Evolutionary conservation across 2,888 invertebrate species (phyloP), one percentile per base, ranked within the genome.

Genomic region (Leptogaster cylindrica): DNA sequence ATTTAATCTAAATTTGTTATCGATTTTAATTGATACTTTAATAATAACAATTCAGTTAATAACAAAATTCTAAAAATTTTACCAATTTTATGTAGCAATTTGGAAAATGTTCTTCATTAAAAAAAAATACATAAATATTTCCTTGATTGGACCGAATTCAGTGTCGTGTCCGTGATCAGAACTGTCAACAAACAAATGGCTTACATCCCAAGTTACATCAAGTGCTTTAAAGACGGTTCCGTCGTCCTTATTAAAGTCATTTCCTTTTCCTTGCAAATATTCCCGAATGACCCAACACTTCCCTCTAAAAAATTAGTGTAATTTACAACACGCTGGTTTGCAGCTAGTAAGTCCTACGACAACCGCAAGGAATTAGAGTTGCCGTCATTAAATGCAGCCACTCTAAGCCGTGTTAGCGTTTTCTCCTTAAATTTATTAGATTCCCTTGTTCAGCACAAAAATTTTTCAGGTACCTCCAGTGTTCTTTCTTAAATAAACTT

Each of bases 241-340:
- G 46, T 10, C 14, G 10, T 23, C 10, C 6, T 18, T 44, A 18
- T n/a, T 25, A 46, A 5, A 46, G 25, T 46, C 12, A 8, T 3
- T n/a, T n/a, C 55, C 7, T 39, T n/a, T 55, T 39, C 55, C 6
- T 36, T 3, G 36, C 1, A 12, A 31, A 18, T 16, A 20, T n/a
- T 31, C n/a, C n/a, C 1, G 16, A 55, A 55, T 36, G 39, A 55
- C 39, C 39, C 36, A 23, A 55, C 55, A 55, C 36, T 55, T 55
- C 16, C 7, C 1, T 23, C 20, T n/a, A 3, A 33, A 36, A 55
- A 55, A 55, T 39, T 55, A 23, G 23, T 36, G 7, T 36, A 55
- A 55, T 55, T 55, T 39, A 55, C 55, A 36, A 55, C 39, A 55
- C 20, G 55, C 39, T 33, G 10, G 36, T 36, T 36, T 55, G 12